These are phyloP conservation scores for Noctilio leporinus DNA, from an alignment of 2,113 vertebrate species.

Conservation along the genomic window DNA sequence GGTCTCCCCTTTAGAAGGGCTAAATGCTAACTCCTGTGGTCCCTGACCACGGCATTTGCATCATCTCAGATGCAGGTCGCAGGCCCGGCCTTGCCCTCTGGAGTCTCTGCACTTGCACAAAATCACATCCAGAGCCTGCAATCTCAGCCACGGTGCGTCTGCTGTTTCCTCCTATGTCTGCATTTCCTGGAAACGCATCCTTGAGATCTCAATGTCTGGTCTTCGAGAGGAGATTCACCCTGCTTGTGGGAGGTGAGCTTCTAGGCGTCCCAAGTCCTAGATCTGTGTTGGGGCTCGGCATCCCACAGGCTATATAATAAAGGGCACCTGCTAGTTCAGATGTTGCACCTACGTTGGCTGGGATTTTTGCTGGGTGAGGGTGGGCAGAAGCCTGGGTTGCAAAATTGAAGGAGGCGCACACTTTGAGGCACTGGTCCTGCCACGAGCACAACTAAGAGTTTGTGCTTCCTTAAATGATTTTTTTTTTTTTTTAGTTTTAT, in stretches of 20 bases:
- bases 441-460: neutral
- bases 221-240: neutral
- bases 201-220: neutral
- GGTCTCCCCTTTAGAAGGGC: neutral
- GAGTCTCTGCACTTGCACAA: neutral
- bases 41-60: neutral
- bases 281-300: too few relatives aligned
- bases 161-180: neutral
- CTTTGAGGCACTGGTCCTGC: neutral
- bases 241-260: neutral
- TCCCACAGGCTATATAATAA: neutral
- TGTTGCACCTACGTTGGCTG: fast-evolving
- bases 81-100: neutral
- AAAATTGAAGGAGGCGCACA: neutral
- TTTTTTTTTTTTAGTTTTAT: too few relatives aligned
- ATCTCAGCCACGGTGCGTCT: neutral
- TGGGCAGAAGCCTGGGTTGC: neutral
- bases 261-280: neutral
- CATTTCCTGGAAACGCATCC: neutral
- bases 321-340: neutral
- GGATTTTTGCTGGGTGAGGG: neutral
- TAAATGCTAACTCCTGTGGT: too few relatives aligned
- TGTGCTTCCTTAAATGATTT: neutral
- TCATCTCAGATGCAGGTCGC: neutral
- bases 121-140: neutral